These are phyloP conservation scores for Bujurquina vittata DNA, from an alignment of 2,113 vertebrate genomes.

Conservation along the genomic window DNA sequence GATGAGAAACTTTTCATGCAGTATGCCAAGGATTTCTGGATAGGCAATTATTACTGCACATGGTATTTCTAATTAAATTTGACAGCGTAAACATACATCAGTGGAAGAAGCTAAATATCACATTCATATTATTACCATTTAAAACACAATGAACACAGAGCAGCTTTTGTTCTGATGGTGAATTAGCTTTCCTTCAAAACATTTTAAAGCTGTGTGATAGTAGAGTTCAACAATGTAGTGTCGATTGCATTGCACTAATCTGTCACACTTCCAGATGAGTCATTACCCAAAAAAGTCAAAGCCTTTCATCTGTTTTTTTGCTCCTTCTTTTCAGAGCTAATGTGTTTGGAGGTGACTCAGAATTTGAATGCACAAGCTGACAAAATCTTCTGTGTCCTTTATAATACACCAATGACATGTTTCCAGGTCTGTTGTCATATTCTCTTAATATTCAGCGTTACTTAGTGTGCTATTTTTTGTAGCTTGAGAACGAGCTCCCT, in stretches of 20 bases:
- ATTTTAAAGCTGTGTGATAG: background rate
- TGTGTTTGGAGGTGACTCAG: background rate
- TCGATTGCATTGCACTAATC: background rate
- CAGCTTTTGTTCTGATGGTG: background rate
- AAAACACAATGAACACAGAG: background rate
- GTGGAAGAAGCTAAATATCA: background rate
- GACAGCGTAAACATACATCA: background rate
- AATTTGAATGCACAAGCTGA: background rate
- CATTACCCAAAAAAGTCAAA: background rate
- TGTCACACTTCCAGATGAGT: background rate
- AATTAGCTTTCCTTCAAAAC: background rate
- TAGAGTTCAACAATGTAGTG: background rate
- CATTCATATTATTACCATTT: background rate
- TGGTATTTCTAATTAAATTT: background rate
- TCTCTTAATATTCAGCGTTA: background rate
- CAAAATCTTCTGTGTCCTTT: background rate
- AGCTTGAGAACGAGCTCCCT: background rate
- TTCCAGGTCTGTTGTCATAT: background rate
- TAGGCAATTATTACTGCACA: accelerated
- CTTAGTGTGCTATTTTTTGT: background rate
- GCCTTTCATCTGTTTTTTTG: background rate
- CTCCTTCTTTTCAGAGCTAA: background rate
- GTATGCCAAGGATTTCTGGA: too few species aligned
- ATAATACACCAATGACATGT: background rate
- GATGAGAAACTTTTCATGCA: background rate